Evolutionary conservation across 2,113 vertebrate species (phyloP).

Genomic region (Neofelis nebulosa): DNA sequence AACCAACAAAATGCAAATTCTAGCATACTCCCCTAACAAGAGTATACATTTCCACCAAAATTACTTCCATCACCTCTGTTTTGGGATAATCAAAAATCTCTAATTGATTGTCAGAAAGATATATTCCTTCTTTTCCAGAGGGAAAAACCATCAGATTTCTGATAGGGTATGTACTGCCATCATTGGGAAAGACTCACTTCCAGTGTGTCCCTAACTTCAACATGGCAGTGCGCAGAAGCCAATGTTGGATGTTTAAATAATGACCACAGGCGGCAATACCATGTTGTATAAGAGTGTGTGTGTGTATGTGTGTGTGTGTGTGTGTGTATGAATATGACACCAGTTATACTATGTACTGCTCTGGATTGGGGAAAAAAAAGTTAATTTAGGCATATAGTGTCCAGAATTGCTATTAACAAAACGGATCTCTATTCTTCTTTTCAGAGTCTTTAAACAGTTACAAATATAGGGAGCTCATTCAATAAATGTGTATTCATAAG

Average conservation of each 20-base stretch:
- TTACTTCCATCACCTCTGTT: not conserved
- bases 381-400: not conserved
- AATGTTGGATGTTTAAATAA: not conserved
- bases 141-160: not conserved
- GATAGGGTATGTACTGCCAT: not conserved
- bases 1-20: not conserved
- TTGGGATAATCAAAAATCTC: not conserved
- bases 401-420: not conserved
- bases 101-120: not conserved
- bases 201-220: not conserved
- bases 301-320: too few relatives aligned
- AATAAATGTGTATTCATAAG: not conserved
- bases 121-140: not conserved
- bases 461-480: not conserved
- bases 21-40: not conserved
- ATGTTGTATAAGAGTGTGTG: not conserved
- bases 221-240: not conserved
- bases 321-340: not conserved
- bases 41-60: not conserved
- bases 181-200: not conserved
- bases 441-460: conserved; percentile 2
- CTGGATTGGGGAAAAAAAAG: not conserved
- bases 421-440: not conserved
- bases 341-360: not conserved
- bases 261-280: not conserved